Base-by-base conservation (phyloP, 1,140 invertebrate species). In the Drosophila albomicans region DNA sequence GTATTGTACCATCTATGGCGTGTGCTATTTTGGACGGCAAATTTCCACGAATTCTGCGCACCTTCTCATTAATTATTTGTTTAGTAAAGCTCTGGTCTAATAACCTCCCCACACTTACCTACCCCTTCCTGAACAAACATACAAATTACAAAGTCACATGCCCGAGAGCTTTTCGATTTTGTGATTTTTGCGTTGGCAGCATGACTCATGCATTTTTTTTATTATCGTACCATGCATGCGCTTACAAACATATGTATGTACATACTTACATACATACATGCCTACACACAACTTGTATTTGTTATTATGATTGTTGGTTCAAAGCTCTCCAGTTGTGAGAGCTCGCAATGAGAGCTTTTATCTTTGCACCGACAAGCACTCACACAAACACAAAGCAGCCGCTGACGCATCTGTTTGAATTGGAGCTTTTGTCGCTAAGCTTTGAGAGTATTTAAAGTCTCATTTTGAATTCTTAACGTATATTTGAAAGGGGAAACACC, bases 171-270 rank as follows among this genome's bases (percentile, higher is more conserved):
- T 73, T 64, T 46, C 52, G 59, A 51, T 78, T 82, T 67, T 66
- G 64, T 51, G 63, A 64, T 75, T 84, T 82, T 75, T 69, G 56
- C 56, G 61, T 68, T 72, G 69, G 82, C 81, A 89, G 68, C 81
- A 61, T 89, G 85, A 89, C 85, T 89, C 85, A 89, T 81, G 81
- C 30, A 16, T 81, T 89, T 85, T 69, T 80, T 43, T 65, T 56
- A 74, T 13, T 32, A 69, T 67, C 77, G 46, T 20, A 20, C 67
- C 30, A 45, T 6, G 7, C 32, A 20, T 32, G 20, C 45, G 20
- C 45, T 41, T 52, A 13, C 28, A 15, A 43, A 48, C 7, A 57
- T 56, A 51, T 61, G 41, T 28, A 46, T n/a, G 11, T 45, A 25
- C 20, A 4, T 25, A 25, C 20, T 25, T 25, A 25, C 20, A 25